Evolutionary conservation across 2,113 vertebrate genomes (phyloP).

Genomic region (Psilopsiagon aurifrons): DNA sequence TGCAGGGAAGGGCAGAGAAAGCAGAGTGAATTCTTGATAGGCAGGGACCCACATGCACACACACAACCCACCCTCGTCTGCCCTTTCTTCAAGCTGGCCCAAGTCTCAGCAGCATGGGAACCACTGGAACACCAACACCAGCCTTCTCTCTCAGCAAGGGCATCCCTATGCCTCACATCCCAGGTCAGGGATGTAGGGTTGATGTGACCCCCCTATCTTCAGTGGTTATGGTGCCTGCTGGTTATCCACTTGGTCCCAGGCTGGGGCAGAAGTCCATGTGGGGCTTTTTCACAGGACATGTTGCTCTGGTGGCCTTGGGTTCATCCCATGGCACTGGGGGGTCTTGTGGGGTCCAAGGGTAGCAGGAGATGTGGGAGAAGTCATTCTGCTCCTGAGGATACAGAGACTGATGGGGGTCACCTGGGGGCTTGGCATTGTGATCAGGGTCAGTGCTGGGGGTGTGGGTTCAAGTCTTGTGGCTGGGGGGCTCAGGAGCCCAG

Average conservation of each 20-base stretch:
- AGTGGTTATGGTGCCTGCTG: not conserved
- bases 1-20: not conserved
- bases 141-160: not conserved
- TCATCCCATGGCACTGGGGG: accelerated
- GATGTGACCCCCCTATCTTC: not conserved
- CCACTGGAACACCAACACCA: not conserved
- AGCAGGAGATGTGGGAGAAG: accelerated
- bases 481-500: not conserved
- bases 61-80: not conserved
- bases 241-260: not conserved
- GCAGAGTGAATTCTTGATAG: accelerated
- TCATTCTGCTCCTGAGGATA: not conserved
- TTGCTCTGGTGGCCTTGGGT: not conserved
- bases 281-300: not conserved
- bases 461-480: not conserved
- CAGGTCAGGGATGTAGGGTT: too few species aligned
- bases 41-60: not conserved
- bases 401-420: not conserved
- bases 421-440: not conserved
- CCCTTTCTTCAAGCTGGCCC: not conserved
- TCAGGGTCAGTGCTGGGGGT: not conserved
- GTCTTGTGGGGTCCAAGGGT: not conserved
- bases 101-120: not conserved
- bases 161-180: not conserved
- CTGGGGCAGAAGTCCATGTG: accelerated